Evolutionary conservation across 2,888 invertebrate species (phyloP).

Genomic region (Pristionchus fissidentatus): DNA sequence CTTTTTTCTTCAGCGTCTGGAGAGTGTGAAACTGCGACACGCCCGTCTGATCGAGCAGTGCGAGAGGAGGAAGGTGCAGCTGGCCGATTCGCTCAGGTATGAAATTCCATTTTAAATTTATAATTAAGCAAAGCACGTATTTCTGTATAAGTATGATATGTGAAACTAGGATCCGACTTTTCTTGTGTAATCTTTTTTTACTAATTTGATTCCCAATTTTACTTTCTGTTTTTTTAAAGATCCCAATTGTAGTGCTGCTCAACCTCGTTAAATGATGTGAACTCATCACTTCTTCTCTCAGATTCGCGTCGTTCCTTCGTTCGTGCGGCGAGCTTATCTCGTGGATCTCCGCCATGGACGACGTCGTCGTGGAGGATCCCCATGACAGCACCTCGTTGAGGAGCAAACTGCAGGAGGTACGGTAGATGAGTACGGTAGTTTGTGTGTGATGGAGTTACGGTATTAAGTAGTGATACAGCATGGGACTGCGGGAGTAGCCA

Average conservation of each 20-base stretch:
- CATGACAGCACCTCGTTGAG: constrained; percentile 92
- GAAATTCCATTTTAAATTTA: background rate
- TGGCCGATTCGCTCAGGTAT: constrained; percentile 56
- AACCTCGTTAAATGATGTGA: background rate
- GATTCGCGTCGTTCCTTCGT: constrained; percentile 74
- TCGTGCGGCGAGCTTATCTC: constrained; percentile 79
- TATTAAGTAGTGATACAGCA: background rate
- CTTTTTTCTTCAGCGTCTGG: constrained; percentile 29
- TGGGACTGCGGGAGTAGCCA: background rate
- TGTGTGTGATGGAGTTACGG: constrained; percentile 75
- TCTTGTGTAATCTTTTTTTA: too few relatives aligned
- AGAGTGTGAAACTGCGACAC: constrained; percentile 54
- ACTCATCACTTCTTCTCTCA: background rate
- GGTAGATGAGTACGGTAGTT: too few relatives aligned
- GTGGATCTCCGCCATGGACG: constrained; percentile 92
- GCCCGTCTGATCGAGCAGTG: constrained; percentile 53
- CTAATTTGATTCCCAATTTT: too few relatives aligned
- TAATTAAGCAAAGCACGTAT: background rate
- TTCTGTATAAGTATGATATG: background rate
- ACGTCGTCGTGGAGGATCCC: constrained; percentile 93
- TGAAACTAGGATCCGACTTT: too few relatives aligned
- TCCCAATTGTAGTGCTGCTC: too few relatives aligned
- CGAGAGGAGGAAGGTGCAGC: constrained; percentile 47
- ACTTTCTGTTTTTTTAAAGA: too few relatives aligned
- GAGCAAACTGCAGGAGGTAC: constrained; percentile 78